Conservation (phyloP, 2,113 vertebrate genomes). For the Petromus typicus region DNA sequence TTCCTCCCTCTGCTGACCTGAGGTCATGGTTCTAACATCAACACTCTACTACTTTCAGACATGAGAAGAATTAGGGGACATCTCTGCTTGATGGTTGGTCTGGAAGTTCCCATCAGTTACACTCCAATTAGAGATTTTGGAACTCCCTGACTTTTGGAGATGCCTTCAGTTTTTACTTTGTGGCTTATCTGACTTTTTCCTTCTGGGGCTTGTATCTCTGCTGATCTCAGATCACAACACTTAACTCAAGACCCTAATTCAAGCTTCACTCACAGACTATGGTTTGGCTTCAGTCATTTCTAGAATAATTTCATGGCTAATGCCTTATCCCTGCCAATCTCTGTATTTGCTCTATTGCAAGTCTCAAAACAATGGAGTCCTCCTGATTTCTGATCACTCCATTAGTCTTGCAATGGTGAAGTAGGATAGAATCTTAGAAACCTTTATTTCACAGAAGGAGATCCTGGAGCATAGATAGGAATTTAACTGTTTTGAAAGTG, state of each 20-base stretch:
- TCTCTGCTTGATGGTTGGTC: neutral
- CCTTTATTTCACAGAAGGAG: neutral
- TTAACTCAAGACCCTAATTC: neutral
- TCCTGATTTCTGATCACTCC: neutral
- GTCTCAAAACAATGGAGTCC: neutral
- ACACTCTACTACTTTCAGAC: neutral
- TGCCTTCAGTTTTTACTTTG: neutral
- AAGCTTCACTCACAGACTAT: neutral
- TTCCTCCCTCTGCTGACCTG: neutral
- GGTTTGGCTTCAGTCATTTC: neutral
- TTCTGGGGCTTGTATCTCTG: neutral
- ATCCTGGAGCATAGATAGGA: neutral
- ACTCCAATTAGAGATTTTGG: neutral
- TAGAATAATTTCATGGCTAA: neutral
- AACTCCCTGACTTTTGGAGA: neutral
- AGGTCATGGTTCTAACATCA: neutral
- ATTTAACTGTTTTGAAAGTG: constrained; percentile 4
- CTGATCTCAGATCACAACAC: neutral
- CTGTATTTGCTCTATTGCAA: neutral
- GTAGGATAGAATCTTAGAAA: neutral
- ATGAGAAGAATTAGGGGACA: neutral
- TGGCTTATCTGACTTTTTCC: neutral
- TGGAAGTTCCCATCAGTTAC: neutral
- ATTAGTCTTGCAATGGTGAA: constrained; percentile 29
- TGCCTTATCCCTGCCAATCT: neutral